Conservation (phyloP, 37 sponge, comb jelly and placozoan species). For the Dysidea cf. avara region DNA sequence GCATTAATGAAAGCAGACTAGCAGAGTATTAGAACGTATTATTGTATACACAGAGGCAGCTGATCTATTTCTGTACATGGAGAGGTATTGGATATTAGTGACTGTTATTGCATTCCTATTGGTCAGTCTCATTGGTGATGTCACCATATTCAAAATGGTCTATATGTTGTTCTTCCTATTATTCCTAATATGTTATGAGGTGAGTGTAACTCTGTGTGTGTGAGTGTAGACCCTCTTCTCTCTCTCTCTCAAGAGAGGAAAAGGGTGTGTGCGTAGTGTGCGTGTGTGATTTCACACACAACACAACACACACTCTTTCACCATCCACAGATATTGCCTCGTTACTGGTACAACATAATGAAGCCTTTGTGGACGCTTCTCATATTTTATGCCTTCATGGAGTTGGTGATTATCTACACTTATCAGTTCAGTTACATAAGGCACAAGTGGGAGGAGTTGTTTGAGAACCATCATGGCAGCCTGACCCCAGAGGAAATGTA, state of each 20-base stretch:
- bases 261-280: too few species aligned
- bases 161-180: constrained; percentile 68
- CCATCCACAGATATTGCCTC: constrained; percentile 23
- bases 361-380: constrained; percentile 57
- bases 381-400: constrained; percentile 56
- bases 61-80: too few species aligned
- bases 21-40: too few species aligned
- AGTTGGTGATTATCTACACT: constrained; percentile 73
- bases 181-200: constrained; percentile 77
- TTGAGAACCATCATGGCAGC: constrained; percentile 12
- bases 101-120: constrained; percentile 80
- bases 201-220: constrained; percentile 11
- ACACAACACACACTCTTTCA: neutral
- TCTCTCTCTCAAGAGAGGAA: too few species aligned
- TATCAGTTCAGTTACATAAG: constrained; percentile 55
- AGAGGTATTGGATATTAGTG: constrained; percentile 74
- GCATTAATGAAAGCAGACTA: too few species aligned
- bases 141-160: constrained; percentile 55
- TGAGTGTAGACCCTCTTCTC: too few species aligned
- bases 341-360: constrained; percentile 53
- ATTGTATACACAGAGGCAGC: too few species aligned
- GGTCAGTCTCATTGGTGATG: constrained; percentile 58
- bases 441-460: constrained; percentile 15
- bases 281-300: neutral
- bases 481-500: constrained; percentile 42